Base-by-base conservation (phyloP, 2,797 vertebrate genomes). In the Cheirogaleus major region DNA sequence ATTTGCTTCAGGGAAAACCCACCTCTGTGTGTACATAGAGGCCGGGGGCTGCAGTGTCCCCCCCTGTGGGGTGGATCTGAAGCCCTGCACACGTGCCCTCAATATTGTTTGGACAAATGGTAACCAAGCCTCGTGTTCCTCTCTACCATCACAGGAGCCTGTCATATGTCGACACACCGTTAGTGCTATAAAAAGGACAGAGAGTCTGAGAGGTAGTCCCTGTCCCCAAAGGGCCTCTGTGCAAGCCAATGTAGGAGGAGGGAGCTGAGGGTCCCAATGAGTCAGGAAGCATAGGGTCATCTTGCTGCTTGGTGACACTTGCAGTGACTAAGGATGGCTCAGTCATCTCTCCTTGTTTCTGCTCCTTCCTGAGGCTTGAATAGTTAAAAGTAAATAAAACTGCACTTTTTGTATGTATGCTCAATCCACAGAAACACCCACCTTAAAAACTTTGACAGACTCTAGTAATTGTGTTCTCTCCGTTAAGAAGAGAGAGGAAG, bases 91-190 rank as follows among this genome's bases (percentile, higher is more conserved):
- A 30, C 5, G n/a, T 38, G 4, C 15, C 10, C 48, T 20, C 1
- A 10, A n/a, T 32, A 41, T 72, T 84, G 69, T 50, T 85, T n/a
- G 4, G 30, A 50, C 38, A 63, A 52, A 35, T 32, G 41, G n/a
- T 65, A 79, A 32, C 38, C 14, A 32, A 73, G 13, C 43, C 32
- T 23, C 41, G 3, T 8, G 1, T n/a, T 90, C 12, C 41, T 27
- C 17, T 50, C 72, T 4, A 11, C 43, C 14, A 23, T 43, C 18
- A 0, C 7, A 10, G 15, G 63, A 5, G 2, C 38, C 57, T n/a
- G 6, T 25, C 41, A 10, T 3, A 20, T 18, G 57, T 41, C 9
- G 0, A 18, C 13, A 18, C 7, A 14, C 5, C 1, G 0, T 41
- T 23, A 30, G 22, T 67, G n/a, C n/a, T 52, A n/a, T 23, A 18